Evolutionary conservation across 2,888 invertebrate genomes (phyloP), one percentile per base, ranked within the genome.

Genomic region (Tetranychus piercei): DNA sequence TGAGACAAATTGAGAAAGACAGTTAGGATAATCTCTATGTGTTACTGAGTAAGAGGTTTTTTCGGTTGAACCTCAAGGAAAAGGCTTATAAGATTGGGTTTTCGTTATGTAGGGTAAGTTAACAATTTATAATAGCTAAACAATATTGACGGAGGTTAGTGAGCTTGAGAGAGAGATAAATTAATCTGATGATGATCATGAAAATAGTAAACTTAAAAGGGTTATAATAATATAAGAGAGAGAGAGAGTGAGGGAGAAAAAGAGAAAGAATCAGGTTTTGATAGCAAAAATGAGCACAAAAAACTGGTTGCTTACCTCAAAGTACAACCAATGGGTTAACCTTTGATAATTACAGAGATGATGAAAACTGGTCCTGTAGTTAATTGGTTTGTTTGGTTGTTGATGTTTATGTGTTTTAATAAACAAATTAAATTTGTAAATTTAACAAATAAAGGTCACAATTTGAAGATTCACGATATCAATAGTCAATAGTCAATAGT

Each of bases 1-100:
- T 11, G 22, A 69, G 71, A 87, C 88, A 74, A 86, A 65, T n/a
- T 65, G 18, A n/a, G 66, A 23, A 23, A 23, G 69, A 69, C 22
- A 69, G 23, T 20, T 20, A 69, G n/a, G 23, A 69, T 23, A 23
- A 20, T 69, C 69, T 22, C 22, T 23, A 2, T 23, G n/a, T 23
- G 69, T 20, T 69, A 23, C 69, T 23, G 15, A 9, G 15, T 23
- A n/a, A 69, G n/a, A 15, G 22, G 34, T 34, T 5, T 34, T 34
- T 55, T 15, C 9, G 11, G 15, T 55, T 55, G 55, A 55, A 55
- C 9, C 55, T 15, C 11, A 55, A 15, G 15, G 55, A 55, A 55
- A 55, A 55, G 15, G 15, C 9, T 15, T 55, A 15, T 6, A 55
- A 55, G 55, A 55, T 9, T 15, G 15, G 55, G 6, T 34, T 34